A percentile compares a stretch with the other conserved stretches of the same genome.
These are phyloP conservation scores for Cyrtorhinus lividipennis DNA, from an alignment of 1,140 invertebrate species.

Conservation along the genomic window DNA sequence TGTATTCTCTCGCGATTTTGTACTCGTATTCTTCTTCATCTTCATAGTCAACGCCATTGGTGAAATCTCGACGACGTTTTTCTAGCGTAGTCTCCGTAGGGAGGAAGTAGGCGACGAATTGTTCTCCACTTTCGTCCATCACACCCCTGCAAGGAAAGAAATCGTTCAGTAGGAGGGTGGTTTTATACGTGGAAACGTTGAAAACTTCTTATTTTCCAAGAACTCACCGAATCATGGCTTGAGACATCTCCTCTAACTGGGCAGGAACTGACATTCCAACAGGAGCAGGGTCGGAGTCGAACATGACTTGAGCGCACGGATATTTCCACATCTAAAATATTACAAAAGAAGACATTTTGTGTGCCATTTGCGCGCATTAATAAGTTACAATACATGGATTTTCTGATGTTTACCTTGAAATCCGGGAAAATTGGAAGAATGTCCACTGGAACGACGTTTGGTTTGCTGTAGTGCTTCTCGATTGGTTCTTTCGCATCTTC, in stretches of 20 bases:
- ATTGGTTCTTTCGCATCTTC: conserved; percentile 75
- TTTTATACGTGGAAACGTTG: no score
- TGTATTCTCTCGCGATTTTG: conserved; percentile 88
- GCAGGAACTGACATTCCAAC: conserved; percentile 63
- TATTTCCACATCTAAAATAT: conserved; percentile 75
- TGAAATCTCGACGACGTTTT: conserved; percentile 70
- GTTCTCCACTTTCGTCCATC: conserved; percentile 95
- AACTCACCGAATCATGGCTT: conserved; percentile 86
- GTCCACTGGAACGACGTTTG: conserved; percentile 83
- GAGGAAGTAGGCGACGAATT: conserved; percentile 97
- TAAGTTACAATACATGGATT: background rate
- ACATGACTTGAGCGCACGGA: conserved; percentile 95
- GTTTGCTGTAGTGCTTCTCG: conserved; percentile 89
- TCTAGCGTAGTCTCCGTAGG: conserved; percentile 83
- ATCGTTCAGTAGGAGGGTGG: background rate
- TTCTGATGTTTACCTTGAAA: conserved; percentile 49
- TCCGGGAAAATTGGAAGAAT: conserved; percentile 83
- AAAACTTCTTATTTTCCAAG: no score
- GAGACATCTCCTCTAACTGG: conserved; percentile 93
- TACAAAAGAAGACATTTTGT: conserved; percentile 1
- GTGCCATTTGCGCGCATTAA: no score
- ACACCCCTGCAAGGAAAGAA: conserved; percentile 56
- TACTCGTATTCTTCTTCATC: conserved; percentile 90
- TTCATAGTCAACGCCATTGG: conserved; percentile 63
- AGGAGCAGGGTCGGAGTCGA: conserved; percentile 90